These are phyloP conservation scores for Pyrgilauda ruficollis DNA, from an alignment of 2,113 vertebrate species.

Conservation along the genomic window DNA sequence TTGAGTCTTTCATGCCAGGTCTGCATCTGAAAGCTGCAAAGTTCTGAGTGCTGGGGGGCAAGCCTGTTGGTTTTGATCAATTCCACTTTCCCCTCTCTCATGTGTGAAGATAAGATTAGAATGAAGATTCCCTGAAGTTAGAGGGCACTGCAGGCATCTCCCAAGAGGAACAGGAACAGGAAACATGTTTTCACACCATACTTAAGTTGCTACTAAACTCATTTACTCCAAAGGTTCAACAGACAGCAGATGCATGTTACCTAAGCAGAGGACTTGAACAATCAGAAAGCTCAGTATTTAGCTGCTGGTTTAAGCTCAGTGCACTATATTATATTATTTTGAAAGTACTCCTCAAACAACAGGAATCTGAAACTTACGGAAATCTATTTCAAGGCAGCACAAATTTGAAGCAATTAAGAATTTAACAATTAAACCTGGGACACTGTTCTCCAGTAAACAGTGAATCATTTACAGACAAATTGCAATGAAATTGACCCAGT, in stretches of 20 bases:
- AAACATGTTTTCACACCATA: not conserved
- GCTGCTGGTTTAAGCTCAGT: not conserved
- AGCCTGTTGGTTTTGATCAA: not conserved
- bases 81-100: not conserved
- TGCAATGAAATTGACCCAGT: not conserved
- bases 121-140: not conserved
- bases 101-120: not conserved
- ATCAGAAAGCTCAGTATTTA: not conserved
- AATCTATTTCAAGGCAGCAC: not conserved
- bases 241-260: not conserved
- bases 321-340: not conserved
- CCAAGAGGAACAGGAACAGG: not conserved
- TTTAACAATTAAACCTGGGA: not conserved
- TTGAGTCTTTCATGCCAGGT: not conserved
- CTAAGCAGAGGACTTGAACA: not conserved
- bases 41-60: not conserved
- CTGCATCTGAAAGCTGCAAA: not conserved
- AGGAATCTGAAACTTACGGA: not conserved
- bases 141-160: not conserved
- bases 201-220: not conserved
- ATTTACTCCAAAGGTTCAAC: not conserved
- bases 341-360: not conserved
- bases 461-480: not conserved
- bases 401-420: not conserved
- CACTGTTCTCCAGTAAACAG: not conserved